phyloP scores from a whole-genome alignment of 2,888 invertebrate genomes.

The Ganaspis brasiliensis region DNA sequence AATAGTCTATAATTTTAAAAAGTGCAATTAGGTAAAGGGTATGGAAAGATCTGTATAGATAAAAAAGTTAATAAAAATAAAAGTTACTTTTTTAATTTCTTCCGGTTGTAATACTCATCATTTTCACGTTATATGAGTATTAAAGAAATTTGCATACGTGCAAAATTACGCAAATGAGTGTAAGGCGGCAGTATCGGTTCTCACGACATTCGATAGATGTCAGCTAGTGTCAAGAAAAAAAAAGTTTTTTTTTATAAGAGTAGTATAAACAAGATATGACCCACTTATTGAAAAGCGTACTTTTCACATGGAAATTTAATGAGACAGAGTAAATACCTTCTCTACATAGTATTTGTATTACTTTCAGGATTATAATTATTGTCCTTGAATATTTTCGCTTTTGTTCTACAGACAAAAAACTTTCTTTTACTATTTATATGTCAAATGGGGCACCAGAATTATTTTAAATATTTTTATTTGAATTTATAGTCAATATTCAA shows the following conservation, averaged over 20 bases:
- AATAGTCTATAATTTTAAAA: too few relatives aligned
- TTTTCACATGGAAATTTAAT: slow-evolving; percentile 1
- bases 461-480: too few relatives aligned
- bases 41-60: neutral
- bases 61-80: slow-evolving; percentile 3
- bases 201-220: slow-evolving; percentile 26
- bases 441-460: too few relatives aligned
- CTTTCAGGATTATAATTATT: neutral
- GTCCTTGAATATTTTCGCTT: too few relatives aligned
- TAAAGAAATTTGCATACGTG: slow-evolving; percentile 3
- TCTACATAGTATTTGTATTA: neutral
- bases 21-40: slow-evolving; percentile 50
- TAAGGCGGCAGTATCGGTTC: neutral
- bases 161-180: neutral
- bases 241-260: slow-evolving; percentile 73
- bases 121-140: neutral
- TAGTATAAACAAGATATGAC: slow-evolving; percentile 34
- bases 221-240: slow-evolving; percentile 55
- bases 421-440: too few relatives aligned
- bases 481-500: too few relatives aligned
- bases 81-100: neutral
- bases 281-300: neutral
- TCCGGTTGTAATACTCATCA: neutral
- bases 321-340: neutral
- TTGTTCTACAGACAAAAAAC: too few relatives aligned